A percentile compares a stretch with the other conserved stretches of the same genome.
Conservation (phyloP, 2,113 vertebrate species). For the Copsychus sechellarum region DNA sequence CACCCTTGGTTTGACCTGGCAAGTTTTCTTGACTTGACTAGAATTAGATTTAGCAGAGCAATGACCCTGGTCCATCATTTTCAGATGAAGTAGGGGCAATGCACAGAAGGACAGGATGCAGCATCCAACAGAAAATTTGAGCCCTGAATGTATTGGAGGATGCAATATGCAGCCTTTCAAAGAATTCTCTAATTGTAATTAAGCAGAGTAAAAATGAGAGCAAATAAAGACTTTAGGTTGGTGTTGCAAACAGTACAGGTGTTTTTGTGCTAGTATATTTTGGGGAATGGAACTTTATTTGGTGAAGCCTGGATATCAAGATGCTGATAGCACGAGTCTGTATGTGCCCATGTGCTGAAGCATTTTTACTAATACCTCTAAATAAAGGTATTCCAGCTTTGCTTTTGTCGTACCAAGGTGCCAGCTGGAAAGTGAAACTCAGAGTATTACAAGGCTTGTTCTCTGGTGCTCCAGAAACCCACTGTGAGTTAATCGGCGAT, state of each 20-base stretch:
- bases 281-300: not conserved
- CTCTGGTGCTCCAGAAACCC: constrained; percentile 62
- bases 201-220: not conserved
- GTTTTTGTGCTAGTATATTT: not conserved
- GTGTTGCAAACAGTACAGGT: not conserved
- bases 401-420: constrained; percentile 64
- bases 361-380: constrained; percentile 3
- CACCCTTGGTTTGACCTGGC: not conserved
- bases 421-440: not conserved
- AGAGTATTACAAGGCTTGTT: constrained; percentile 56
- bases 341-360: accelerated
- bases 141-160: not conserved
- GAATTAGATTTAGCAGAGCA: not conserved
- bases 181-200: not conserved
- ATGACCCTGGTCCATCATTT: not conserved
- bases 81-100: not conserved
- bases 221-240: not conserved
- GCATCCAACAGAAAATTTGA: not conserved
- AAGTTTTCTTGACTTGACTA: not conserved
- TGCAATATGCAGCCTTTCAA: not conserved
- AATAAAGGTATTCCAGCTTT: constrained; percentile 51
- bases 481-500: constrained; percentile 75
- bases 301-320: not conserved
- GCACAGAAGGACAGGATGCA: not conserved
- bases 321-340: not conserved